Evolutionary conservation across 2,888 invertebrate species (phyloP), one percentile per base, ranked within the genome.

Genomic region (Piscicola geometra): DNA sequence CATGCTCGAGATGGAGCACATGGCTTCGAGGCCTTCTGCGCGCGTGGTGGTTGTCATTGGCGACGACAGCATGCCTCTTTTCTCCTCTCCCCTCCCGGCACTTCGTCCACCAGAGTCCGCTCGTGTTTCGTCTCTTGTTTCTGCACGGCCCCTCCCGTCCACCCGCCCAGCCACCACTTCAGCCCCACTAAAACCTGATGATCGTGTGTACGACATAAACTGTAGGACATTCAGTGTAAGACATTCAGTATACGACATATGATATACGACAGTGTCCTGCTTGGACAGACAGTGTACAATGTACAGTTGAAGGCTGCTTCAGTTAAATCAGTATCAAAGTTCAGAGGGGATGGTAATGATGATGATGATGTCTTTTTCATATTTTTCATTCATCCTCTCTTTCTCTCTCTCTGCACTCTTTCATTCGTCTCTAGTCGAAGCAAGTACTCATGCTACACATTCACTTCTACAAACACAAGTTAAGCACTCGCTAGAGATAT

Each of bases 1-100:
- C 82, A 94, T 93, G 0, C 93, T 93, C 0, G 95, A 97, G 88
- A 94, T 96, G 94, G 86, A 93, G 81, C 93, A 94, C 85, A 93
- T 97, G 93, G 96, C 96, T 50, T 94, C 94, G 82, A 89, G 96
- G 36, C 96, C 96, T 5, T 96, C 96, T 86, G 83, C 83, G 15
- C 81, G 81, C 75, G 94, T 93, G 1, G 89, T 90, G 73, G 91
- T 94, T 77, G 90, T 90, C n/a, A 81, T 88, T 25, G 66, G 70
- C 9, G 72, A 66, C 9, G 41, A 36, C 47, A 15, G n/a, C 28
- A 30, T 33, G 32, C 32, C 21, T 12, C 25, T n/a, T 70, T 41
- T 52, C 33, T 0, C 41, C 25, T 15, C 67, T n/a, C 28, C 60
- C 30, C 56, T 1, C 30, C 76, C 25, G 41, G 21, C 47, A 12